A percentile compares a stretch with the other conserved stretches of the same genome.
Conservation (phyloP, 2,888 invertebrate species). For the Xylota sylvarum region DNA sequence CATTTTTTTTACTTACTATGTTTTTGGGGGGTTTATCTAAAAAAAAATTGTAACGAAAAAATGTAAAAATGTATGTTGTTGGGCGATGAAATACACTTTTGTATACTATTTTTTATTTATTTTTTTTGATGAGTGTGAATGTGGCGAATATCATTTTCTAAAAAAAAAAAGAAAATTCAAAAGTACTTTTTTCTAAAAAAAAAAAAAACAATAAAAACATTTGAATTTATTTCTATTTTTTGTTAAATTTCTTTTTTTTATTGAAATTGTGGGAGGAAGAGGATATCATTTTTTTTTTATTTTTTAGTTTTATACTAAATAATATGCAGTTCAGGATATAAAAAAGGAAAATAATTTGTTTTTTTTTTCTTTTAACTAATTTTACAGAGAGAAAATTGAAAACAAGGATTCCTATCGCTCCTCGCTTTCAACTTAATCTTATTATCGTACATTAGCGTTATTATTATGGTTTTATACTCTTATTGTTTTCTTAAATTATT, state of each 20-base stretch:
- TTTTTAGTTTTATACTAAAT: constrained; percentile 52
- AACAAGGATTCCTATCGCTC: constrained; percentile 59
- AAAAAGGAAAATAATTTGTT: constrained; percentile 53
- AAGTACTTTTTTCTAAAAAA: constrained; percentile 9
- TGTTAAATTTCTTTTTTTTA: constrained; percentile 46
- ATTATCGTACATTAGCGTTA: constrained; percentile 75
- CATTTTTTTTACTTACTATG: constrained; percentile 61
- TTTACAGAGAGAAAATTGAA: constrained; percentile 58
- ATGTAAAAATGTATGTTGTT: neutral
- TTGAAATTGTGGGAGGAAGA: constrained; percentile 72
- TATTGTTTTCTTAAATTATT: constrained; percentile 58
- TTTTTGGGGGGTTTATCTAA: constrained; percentile 37
- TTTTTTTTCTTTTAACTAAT: constrained; percentile 31
- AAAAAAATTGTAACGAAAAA: constrained; percentile 15
- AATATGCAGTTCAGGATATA: constrained; percentile 68
- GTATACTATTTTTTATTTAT: neutral
- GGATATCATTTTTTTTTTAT: constrained; percentile 50
- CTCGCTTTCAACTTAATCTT: constrained; percentile 61
- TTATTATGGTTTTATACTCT: constrained; percentile 48
- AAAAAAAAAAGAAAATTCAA: constrained; percentile 4
- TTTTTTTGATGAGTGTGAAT: constrained; percentile 30
- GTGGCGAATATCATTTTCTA: constrained; percentile 30
- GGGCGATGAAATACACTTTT: constrained; percentile 10
- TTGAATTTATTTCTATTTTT: constrained; percentile 54
- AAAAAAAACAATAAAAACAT: constrained; percentile 48